These are phyloP conservation scores for Papilio demoleus DNA, from an alignment of 2,888 invertebrate species.

Conservation along the genomic window DNA sequence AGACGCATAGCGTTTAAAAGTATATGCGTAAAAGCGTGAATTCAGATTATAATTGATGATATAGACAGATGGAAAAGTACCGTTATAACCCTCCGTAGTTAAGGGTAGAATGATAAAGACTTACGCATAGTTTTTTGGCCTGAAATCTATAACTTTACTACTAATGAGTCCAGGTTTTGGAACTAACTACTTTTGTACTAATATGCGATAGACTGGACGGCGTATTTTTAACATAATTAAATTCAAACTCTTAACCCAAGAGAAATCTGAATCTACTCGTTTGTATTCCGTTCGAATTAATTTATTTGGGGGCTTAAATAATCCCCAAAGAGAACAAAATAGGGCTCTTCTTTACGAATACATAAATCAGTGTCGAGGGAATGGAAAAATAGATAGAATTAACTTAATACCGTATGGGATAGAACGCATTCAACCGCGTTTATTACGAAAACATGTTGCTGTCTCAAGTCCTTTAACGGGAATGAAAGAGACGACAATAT, in stretches of 20 bases:
- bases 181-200: no score
- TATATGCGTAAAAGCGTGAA: no score
- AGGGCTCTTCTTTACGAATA: conserved; percentile 6
- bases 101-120: no score
- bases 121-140: no score
- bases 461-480: background rate
- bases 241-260: conserved; percentile 1
- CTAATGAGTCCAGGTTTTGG: no score
- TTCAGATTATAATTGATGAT: no score
- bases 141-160: no score
- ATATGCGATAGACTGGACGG: no score
- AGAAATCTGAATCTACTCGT: conserved; percentile 29
- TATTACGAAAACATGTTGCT: background rate
- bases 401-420: conserved; percentile 15
- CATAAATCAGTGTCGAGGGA: conserved; percentile 31
- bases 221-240: background rate
- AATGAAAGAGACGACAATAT: background rate
- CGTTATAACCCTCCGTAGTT: no score
- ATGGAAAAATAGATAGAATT: conserved; percentile 32
- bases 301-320: conserved; percentile 34
- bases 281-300: conserved; percentile 33
- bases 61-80: no score
- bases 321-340: conserved; percentile 14
- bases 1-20: no score
- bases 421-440: background rate